These are phyloP conservation scores for Lithophane socia DNA, from an alignment of 2,888 invertebrate species.

Conservation along the genomic window DNA sequence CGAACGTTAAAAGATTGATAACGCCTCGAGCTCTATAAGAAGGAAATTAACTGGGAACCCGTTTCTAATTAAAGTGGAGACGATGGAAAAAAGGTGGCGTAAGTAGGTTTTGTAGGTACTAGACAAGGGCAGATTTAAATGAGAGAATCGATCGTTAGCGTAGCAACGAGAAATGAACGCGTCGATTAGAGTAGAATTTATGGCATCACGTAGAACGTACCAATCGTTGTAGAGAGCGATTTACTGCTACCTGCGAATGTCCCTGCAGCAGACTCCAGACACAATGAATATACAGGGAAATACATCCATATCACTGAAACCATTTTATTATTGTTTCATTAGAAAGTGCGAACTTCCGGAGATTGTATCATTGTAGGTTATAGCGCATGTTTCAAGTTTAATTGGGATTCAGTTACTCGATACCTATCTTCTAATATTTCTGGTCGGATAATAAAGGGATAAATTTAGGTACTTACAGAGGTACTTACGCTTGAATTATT, in stretches of 20 bases:
- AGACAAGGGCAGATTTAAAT: slow-evolving; percentile 59
- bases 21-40: slow-evolving; percentile 52
- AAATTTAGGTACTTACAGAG: not conserved
- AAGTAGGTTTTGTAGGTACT: slow-evolving; percentile 52
- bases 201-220: slow-evolving; percentile 43
- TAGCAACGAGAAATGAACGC: slow-evolving; percentile 58
- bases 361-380: not conserved
- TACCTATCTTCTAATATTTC: not conserved
- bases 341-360: not conserved
- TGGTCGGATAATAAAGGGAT: not conserved
- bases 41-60: slow-evolving; percentile 57
- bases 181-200: slow-evolving; percentile 60
- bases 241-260: slow-evolving; percentile 58
- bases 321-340: slow-evolving; percentile 41
- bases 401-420: slow-evolving; percentile 11
- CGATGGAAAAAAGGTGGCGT: slow-evolving; percentile 57
- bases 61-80: slow-evolving; percentile 63
- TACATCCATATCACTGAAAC: slow-evolving; percentile 11
- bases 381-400: slow-evolving; percentile 18
- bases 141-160: slow-evolving; percentile 51
- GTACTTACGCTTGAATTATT: not conserved
- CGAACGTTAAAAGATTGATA: slow-evolving; percentile 48
- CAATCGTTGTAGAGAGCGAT: slow-evolving; percentile 44
- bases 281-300: slow-evolving; percentile 39
- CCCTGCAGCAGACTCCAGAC: slow-evolving; percentile 43